Conservation (phyloP, 2,888 invertebrate genomes). For the Choristoneura rosaceana region DNA sequence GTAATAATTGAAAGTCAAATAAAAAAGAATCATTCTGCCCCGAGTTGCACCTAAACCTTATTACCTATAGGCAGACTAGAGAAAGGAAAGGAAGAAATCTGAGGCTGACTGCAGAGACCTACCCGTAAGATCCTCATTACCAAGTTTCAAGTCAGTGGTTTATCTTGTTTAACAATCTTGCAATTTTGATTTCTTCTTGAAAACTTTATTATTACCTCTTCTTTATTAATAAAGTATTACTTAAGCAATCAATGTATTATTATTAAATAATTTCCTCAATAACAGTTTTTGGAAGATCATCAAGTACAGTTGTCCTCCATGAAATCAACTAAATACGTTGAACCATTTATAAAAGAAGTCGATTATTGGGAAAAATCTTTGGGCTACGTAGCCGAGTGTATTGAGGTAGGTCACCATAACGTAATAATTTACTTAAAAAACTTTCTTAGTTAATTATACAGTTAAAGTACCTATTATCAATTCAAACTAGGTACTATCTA, state of each 20-base stretch:
- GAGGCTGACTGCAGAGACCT: no score
- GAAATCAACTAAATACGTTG: conserved; percentile 95
- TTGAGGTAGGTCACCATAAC: conserved; percentile 83
- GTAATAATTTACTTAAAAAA: background rate
- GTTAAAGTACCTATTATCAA: background rate
- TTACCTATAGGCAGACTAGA: no score
- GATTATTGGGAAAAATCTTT: conserved; percentile 95
- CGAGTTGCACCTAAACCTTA: no score
- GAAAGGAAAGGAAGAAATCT: no score
- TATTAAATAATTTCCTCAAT: background rate
- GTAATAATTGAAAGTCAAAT: no score
- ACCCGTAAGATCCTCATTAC: no score
- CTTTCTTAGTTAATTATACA: background rate
- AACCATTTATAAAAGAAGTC: conserved; percentile 93
- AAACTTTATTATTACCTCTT: background rate
- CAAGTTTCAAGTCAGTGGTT: no score
- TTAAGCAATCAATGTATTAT: background rate
- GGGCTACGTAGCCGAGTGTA: conserved; percentile 92
- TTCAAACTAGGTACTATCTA: no score
- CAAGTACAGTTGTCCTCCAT: conserved; percentile 93
- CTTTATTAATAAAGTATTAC: no score
- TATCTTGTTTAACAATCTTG: no score
- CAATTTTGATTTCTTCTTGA: no score
- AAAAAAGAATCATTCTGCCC: no score
- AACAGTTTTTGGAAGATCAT: conserved; percentile 91